Evolutionary conservation across 1,140 invertebrate genomes (phyloP), one percentile per base, ranked within the genome.

Genomic region (Bombus waltoni): DNA sequence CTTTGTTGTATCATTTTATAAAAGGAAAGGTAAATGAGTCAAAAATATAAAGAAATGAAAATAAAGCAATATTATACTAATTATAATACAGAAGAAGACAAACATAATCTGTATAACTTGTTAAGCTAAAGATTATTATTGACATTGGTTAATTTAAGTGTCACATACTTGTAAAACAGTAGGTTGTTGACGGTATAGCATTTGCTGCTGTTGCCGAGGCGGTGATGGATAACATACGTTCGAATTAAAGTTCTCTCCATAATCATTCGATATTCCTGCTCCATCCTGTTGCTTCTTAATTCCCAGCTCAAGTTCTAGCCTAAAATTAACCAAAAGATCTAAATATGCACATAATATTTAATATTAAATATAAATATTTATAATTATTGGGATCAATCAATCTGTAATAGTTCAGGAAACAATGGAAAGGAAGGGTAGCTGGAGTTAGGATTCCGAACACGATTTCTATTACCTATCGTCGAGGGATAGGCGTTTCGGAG

Each of bases 401-500:
- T 28, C 15, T 38, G 10, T 25, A 44, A 47, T 11, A n/a, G 3
- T 42, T 35, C n/a, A 71, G 53, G 32, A 44, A 74, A 53, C 40
- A 76, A 35, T 13, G 72, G 81, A 76, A 66, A 83, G 81, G 73
- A 80, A 84, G 53, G 40, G 40, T 2, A 53, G 65, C 0, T 47
- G 47, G 32, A 8, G n/a, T 25, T 32, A 57, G 3, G 65, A 38
- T 44, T 22, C 13, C 10, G 38, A 70, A 66, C 59, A 83, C 72
- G 47, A 78, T 68, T 44, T 22, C 3, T 38, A 40, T 86, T 85
- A 95, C 94, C 94, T 94, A 81, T 95, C 95, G 40, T 95, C 95
- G 0, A 95, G 91, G n/a, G 95, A 95, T 22, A 95, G 89, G 68
- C 95, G 91, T 88, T 95, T 95, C 9, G 95, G 95, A 10, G 95